These are phyloP conservation scores for Lepus europaeus DNA, from an alignment of 2,113 vertebrate genomes.

Conservation along the genomic window DNA sequence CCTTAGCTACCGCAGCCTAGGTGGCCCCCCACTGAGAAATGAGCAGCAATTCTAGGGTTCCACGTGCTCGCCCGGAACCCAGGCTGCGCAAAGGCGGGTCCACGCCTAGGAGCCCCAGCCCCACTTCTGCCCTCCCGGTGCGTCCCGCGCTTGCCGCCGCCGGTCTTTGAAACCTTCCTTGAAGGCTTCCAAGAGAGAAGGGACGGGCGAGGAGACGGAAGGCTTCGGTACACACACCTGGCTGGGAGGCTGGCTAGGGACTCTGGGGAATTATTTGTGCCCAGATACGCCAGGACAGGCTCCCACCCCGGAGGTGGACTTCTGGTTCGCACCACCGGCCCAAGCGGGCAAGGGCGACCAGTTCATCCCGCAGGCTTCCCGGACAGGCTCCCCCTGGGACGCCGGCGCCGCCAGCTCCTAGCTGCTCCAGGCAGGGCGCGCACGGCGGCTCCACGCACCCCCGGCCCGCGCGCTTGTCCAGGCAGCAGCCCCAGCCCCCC, in stretches of 20 bases:
- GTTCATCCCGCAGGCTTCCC: rapidly evolving
- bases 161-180: background rate
- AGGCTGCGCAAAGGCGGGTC: background rate
- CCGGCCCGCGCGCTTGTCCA: background rate
- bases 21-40: background rate
- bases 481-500: background rate
- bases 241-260: background rate
- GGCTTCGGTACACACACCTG: background rate
- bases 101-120: background rate
- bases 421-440: background rate
- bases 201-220: background rate
- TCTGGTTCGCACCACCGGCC: background rate
- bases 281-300: background rate
- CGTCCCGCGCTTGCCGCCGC: background rate
- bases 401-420: background rate
- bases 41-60: too few species aligned
- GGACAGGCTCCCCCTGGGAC: background rate
- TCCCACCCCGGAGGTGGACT: background rate
- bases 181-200: background rate
- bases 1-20: too few species aligned
- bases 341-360: background rate
- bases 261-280: background rate
- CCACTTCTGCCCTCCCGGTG: background rate
- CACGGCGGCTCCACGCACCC: background rate
- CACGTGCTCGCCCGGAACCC: background rate